Evolutionary conservation across 2,113 vertebrate genomes (phyloP).

Genomic region (Oncorhynchus tshawytscha): DNA sequence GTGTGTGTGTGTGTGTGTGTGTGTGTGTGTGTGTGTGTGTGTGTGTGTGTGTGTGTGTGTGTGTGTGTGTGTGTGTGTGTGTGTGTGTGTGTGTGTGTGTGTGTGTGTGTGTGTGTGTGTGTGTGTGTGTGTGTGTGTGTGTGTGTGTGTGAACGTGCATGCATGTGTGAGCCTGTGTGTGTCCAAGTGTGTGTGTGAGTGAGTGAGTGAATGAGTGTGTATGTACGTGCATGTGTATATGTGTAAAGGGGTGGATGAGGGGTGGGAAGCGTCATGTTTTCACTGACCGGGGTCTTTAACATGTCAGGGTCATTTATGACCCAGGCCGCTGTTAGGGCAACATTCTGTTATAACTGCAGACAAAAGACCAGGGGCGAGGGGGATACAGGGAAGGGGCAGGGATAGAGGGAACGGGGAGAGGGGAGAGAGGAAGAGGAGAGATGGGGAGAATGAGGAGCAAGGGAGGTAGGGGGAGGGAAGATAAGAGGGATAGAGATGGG

Average conservation of each 20-base stretch:
- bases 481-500: too few relatives aligned
- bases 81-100: not conserved
- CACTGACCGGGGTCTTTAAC: not conserved
- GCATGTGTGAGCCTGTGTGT: not conserved
- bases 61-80: not conserved
- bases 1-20: not conserved
- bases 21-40: constrained; percentile 6
- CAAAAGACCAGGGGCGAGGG: not conserved
- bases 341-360: not conserved
- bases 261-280: not conserved
- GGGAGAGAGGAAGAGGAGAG: too few relatives aligned
- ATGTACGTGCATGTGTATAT: not conserved
- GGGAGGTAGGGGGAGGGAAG: too few relatives aligned
- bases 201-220: not conserved
- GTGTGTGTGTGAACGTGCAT: not conserved
- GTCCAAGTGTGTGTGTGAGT: not conserved
- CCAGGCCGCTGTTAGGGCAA: not conserved
- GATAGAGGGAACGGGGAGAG: too few relatives aligned
- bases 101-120: not conserved
- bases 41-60: not conserved
- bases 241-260: not conserved
- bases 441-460: too few relatives aligned
- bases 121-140: not conserved
- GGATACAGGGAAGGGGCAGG: not conserved
- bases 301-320: not conserved